A percentile compares a stretch with the other conserved stretches of the same genome.
These are phyloP conservation scores for Chrysemys picta DNA, from an alignment of 2,113 vertebrate genomes.

Conservation along the genomic window DNA sequence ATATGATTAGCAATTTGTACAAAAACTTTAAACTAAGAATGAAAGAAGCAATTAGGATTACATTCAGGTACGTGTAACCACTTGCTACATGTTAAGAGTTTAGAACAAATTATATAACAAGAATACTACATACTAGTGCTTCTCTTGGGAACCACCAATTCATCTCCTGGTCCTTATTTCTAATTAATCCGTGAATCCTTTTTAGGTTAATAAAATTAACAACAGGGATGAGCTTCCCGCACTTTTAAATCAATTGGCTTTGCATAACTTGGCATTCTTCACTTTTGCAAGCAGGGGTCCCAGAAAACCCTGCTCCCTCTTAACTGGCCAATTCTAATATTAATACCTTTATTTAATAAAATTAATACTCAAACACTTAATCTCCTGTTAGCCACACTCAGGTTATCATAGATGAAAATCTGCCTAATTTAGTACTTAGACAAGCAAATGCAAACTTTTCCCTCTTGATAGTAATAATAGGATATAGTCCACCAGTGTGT, in stretches of 20 bases:
- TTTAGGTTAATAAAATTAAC: conserved; percentile 59
- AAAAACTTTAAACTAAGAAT: conserved; percentile 12
- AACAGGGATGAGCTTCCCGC: conserved; percentile 12
- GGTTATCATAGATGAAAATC: background rate
- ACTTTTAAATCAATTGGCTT: conserved; percentile 35
- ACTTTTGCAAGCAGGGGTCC: conserved; percentile 9
- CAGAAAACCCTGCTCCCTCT: background rate
- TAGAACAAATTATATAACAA: conserved; percentile 45
- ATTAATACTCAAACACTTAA: background rate
- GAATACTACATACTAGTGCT: conserved; percentile 7
- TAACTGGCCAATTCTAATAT: background rate
- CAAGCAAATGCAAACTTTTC: background rate
- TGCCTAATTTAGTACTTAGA: background rate
- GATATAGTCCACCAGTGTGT: background rate
- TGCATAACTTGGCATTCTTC: conserved; percentile 11
- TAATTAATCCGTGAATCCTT: conserved; percentile 60
- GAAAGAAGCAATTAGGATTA: conserved; percentile 51
- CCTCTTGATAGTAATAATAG: background rate
- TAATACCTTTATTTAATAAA: background rate
- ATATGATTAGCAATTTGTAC: conserved; percentile 40
- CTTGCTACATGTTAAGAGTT: conserved; percentile 48
- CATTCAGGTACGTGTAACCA: conserved; percentile 22
- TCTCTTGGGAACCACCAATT: conserved; percentile 59
- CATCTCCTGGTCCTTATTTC: conserved; percentile 52
- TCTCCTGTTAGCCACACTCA: accelerated